phyloP scores from a whole-genome alignment of 2,888 invertebrate species.

The Smittia sp. region DNA sequence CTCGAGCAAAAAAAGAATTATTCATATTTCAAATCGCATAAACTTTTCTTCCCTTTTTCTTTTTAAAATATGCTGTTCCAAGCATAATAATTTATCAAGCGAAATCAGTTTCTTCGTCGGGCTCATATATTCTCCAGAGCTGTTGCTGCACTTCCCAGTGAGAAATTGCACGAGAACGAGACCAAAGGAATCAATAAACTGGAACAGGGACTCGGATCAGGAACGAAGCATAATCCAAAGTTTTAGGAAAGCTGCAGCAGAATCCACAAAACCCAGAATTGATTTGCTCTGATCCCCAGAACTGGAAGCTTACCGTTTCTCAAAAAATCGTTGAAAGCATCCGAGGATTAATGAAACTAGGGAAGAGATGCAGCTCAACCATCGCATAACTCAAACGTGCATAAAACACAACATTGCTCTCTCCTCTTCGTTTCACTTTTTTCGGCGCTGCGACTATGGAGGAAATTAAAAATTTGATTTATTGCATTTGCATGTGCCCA shows the following conservation, averaged over 20 bases:
- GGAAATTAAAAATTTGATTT: conserved; percentile 35
- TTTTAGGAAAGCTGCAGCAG: too few species aligned
- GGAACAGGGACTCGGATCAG: too few species aligned
- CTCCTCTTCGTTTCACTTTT: not conserved
- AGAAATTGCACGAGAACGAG: too few species aligned
- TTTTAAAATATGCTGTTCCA: not conserved
- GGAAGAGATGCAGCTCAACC: not conserved
- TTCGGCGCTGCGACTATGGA: conserved; percentile 8
- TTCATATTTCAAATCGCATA: conserved; percentile 27
- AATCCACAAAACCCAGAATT: too few species aligned
- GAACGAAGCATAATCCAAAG: too few species aligned
- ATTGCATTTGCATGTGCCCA: conserved; percentile 34
- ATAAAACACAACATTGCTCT: not conserved
- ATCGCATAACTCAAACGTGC: not conserved
- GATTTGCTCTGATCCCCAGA: not conserved
- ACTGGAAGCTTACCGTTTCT: not conserved
- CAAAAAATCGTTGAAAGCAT: not conserved
- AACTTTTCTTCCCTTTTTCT: not conserved
- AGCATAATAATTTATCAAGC: conserved; percentile 14
- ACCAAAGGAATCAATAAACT: too few species aligned
- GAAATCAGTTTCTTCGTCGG: conserved; percentile 2
- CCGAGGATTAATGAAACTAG: not conserved
- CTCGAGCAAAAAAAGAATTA: conserved; percentile 10
- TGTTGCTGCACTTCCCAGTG: not conserved
- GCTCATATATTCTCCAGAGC: not conserved